These are phyloP conservation scores for Melanostigma gelatinosum DNA, from an alignment of 2,113 vertebrate genomes.

Conservation along the genomic window DNA sequence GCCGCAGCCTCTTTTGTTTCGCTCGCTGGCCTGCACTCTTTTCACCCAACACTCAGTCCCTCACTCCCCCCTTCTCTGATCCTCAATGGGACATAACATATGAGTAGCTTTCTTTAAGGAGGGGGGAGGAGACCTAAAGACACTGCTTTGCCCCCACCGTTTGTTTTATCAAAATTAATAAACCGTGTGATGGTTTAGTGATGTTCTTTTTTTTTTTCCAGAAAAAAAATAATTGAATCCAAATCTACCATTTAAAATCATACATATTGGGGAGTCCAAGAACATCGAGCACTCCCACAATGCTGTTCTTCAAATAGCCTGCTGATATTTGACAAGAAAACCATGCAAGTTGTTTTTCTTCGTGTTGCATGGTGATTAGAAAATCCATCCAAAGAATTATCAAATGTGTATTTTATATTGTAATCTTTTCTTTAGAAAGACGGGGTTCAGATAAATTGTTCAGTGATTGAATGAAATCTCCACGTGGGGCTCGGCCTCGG, in stretches of 20 bases:
- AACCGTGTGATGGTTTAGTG: neutral
- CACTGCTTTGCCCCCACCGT: neutral
- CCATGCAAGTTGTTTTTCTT: conserved; percentile 1
- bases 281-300: conserved; percentile 13
- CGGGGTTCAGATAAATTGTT: conserved; percentile 72
- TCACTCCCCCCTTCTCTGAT: conserved; percentile 68
- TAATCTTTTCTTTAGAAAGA: conserved; percentile 48
- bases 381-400: conserved; percentile 2
- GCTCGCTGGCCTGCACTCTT: conserved; percentile 76
- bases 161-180: conserved; percentile 26
- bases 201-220: neutral
- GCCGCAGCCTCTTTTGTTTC: conserved; percentile 85
- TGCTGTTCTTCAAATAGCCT: conserved; percentile 51
- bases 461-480: conserved; percentile 86
- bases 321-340: conserved; percentile 37
- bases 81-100: conserved; percentile 81
- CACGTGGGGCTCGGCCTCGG: conserved; percentile 85
- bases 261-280: neutral
- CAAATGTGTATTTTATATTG: conserved; percentile 31
- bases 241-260: conserved; percentile 1
- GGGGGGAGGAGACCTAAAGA: conserved; percentile 23
- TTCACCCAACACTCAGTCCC: conserved; percentile 79
- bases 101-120: conserved; percentile 74
- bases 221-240: neutral
- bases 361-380: conserved; percentile 22